Evolutionary conservation across 2,797 vertebrate genomes (phyloP).

Genomic region (Mormyrops attenuatus): DNA sequence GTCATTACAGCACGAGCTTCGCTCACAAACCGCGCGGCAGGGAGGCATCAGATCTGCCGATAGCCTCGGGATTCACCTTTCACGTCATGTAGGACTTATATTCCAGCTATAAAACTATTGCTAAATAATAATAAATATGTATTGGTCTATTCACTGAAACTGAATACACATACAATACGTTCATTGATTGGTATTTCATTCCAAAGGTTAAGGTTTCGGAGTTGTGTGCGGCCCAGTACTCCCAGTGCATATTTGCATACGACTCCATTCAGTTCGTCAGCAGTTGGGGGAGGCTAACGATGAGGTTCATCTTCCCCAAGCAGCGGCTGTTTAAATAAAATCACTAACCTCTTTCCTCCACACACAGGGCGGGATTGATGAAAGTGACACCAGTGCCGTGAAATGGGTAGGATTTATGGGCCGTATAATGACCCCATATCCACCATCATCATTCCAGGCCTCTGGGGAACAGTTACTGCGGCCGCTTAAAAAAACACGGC

Average conservation of each 20-base stretch:
- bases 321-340: slow-evolving; percentile 14
- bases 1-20: background rate
- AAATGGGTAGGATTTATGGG: slow-evolving; percentile 38
- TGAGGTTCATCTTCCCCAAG: background rate
- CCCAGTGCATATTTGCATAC: background rate
- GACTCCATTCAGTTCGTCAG: background rate
- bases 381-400: slow-evolving; percentile 22
- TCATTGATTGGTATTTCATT: background rate
- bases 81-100: background rate
- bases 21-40: background rate
- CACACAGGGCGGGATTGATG: slow-evolving; percentile 25
- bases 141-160: background rate
- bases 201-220: background rate
- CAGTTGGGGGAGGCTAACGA: background rate
- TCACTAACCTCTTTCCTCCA: background rate
- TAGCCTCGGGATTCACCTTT: background rate
- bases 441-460: slow-evolving; percentile 40
- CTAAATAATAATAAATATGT: background rate
- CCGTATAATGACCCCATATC: slow-evolving; percentile 40
- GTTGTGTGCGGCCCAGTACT: background rate
- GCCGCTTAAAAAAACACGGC: slow-evolving; percentile 30
- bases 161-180: background rate
- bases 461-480: slow-evolving; percentile 29
- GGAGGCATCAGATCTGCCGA: background rate
- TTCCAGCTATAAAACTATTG: background rate